Conservation (phyloP, 2,888 invertebrate species). For the Sarcophaga variegata region DNA sequence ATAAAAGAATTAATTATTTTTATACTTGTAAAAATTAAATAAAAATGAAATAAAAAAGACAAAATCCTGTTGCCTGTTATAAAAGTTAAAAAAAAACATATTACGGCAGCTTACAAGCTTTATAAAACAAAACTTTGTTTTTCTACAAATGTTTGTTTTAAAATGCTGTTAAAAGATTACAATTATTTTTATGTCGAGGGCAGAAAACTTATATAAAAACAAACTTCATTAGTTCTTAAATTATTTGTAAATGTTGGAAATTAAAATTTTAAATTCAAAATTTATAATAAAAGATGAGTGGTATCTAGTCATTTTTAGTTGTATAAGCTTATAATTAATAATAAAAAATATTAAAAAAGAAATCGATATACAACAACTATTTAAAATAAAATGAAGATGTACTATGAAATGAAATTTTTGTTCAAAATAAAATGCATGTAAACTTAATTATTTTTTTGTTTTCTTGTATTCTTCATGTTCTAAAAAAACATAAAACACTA, state of each 20-base stretch:
- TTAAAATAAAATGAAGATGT: constrained; percentile 31
- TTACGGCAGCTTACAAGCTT: too few species aligned
- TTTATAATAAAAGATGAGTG: constrained; percentile 36
- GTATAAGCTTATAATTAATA: constrained; percentile 51
- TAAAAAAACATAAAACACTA: too few species aligned
- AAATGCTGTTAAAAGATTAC: constrained; percentile 30
- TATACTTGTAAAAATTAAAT: constrained; percentile 1
- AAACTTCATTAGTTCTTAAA: background rate
- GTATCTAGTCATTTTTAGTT: constrained; percentile 64
- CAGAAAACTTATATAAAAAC: background rate
- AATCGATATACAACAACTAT: constrained; percentile 21
- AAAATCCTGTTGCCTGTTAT: background rate
- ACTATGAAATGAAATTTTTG: constrained; percentile 37
- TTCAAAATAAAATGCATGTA: constrained; percentile 47
- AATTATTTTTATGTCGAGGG: background rate
- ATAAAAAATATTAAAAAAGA: constrained; percentile 29
- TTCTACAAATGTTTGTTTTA: background rate
- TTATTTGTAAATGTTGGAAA: constrained; percentile 32
- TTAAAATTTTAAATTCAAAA: constrained; percentile 9
- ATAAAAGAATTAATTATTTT: background rate
- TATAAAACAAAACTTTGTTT: too few species aligned
- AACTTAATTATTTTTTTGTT: constrained; percentile 30
- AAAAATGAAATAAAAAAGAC: background rate
- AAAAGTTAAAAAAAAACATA: too few species aligned
- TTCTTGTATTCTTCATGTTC: too few species aligned